Percentiles rank a stretch among this genome's conserved stretches.
phyloP scores from a whole-genome alignment of 2,797 vertebrate genomes.

The Austrolebias charrua region DNA sequence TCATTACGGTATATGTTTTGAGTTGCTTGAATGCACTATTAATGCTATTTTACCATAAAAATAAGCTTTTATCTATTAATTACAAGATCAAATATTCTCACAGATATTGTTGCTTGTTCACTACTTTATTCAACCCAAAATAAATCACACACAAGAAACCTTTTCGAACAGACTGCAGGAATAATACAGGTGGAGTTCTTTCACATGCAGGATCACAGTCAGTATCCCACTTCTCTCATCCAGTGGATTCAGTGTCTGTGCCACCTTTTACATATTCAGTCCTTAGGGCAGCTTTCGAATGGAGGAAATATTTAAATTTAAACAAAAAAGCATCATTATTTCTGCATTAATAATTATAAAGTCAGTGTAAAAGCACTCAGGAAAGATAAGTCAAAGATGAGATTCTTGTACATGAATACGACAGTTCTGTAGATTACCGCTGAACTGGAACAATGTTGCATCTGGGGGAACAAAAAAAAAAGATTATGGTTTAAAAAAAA shows the following conservation, averaged over 20 bases:
- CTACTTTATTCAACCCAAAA: conserved; percentile 1
- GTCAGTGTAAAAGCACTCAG: conserved; percentile 15
- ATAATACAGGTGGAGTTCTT: neutral
- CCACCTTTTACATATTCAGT: neutral
- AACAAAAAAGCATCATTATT: conserved; percentile 8
- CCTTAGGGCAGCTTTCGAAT: neutral
- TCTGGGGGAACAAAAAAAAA: conserved; percentile 51
- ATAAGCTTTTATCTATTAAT: too few relatives aligned
- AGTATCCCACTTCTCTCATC: neutral
- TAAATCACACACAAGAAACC: neutral
- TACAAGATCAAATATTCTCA: neutral
- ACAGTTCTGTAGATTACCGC: conserved; percentile 53
- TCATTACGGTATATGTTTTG: too few relatives aligned
- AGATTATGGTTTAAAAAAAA: neutral
- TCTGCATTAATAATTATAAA: conserved; percentile 21
- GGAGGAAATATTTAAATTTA: conserved; percentile 12
- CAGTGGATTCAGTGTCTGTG: conserved; percentile 3
- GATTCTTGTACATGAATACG: neutral
- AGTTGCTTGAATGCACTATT: too few relatives aligned
- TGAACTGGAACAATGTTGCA: conserved; percentile 81
- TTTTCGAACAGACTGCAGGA: neutral
- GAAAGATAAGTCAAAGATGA: neutral
- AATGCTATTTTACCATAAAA: too few relatives aligned
- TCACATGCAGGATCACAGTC: neutral
- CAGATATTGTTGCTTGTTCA: neutral